Evolutionary conservation across 2,797 vertebrate species (phyloP).

Genomic region (Oreortyx pictus): DNA sequence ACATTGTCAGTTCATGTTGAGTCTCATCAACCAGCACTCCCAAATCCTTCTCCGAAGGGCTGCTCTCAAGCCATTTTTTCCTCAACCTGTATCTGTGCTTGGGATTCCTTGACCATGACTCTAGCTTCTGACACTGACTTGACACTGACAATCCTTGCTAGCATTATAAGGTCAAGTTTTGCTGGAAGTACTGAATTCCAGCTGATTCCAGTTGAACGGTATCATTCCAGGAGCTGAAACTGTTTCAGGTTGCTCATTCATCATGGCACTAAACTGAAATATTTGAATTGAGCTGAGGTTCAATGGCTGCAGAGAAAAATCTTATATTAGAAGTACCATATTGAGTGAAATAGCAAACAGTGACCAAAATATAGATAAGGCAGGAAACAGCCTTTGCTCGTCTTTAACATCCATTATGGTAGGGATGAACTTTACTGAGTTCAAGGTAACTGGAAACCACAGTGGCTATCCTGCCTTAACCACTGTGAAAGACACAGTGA

Average conservation of each 20-base stretch:
- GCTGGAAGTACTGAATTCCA: not conserved
- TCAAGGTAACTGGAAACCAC: not conserved
- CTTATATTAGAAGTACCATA: not conserved
- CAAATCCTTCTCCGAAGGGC: too few species aligned
- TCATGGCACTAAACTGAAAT: not conserved
- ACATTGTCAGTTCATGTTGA: too few species aligned
- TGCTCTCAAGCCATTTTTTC: too few species aligned
- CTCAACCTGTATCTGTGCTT: too few species aligned
- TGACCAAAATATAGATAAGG: not conserved
- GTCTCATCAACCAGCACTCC: too few species aligned
- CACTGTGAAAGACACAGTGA: not conserved
- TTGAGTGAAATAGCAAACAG: not conserved
- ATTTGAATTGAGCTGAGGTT: not conserved
- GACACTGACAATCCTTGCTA: not conserved
- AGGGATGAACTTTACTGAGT: not conserved
- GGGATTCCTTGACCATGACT: not conserved
- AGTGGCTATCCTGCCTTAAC: not conserved
- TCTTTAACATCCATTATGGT: not conserved
- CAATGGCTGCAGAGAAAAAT: not conserved
- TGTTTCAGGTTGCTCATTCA: not conserved
- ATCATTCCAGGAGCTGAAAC: not conserved
- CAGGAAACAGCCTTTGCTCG: not conserved
- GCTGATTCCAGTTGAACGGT: not conserved
- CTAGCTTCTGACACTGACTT: fast-evolving
- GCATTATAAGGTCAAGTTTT: not conserved